A percentile compares a stretch with the other conserved stretches of the same genome.
Evolutionary conservation across 2,888 invertebrate species (phyloP).

Genomic region (Tachina lurida): DNA sequence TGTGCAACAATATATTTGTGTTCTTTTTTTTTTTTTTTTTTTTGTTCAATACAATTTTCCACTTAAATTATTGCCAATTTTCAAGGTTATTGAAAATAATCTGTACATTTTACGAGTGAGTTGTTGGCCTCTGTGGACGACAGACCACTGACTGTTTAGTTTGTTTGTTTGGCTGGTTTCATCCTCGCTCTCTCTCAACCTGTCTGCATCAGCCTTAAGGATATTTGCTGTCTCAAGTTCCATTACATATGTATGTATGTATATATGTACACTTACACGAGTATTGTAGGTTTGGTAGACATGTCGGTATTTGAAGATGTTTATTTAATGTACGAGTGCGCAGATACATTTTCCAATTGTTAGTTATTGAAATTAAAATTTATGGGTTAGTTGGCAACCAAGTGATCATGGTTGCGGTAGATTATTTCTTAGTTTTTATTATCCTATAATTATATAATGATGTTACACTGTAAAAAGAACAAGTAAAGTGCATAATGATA

Average conservation of each 20-base stretch:
- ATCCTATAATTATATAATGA: slow-evolving; percentile 47
- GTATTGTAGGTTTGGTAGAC: slow-evolving; percentile 14
- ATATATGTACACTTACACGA: slow-evolving; percentile 14
- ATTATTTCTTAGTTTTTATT: neutral
- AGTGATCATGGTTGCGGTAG: neutral
- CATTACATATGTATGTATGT: too few species aligned
- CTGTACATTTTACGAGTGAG: slow-evolving; percentile 33
- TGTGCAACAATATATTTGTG: slow-evolving; percentile 48
- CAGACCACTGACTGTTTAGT: slow-evolving; percentile 9
- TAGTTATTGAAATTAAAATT: slow-evolving; percentile 55
- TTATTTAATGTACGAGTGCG: slow-evolving; percentile 26
- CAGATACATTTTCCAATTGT: slow-evolving; percentile 37
- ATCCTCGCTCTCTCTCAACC: neutral
- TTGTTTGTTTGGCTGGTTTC: neutral
- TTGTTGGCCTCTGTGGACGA: slow-evolving; percentile 32
- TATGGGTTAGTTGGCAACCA: slow-evolving; percentile 44
- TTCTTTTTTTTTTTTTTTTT: neutral
- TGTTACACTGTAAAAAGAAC: neutral
- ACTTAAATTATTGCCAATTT: slow-evolving; percentile 63
- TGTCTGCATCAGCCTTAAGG: slow-evolving; percentile 12
- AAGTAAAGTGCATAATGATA: too few species aligned
- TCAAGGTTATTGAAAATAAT: slow-evolving; percentile 69
- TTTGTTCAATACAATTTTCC: slow-evolving; percentile 42
- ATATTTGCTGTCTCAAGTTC: slow-evolving; percentile 36
- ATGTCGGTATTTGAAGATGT: slow-evolving; percentile 25